Percentiles rank a stretch among this genome's conserved stretches.
Evolutionary conservation across 1,140 invertebrate species (phyloP).

Genomic region (Chymomyza costata): DNA sequence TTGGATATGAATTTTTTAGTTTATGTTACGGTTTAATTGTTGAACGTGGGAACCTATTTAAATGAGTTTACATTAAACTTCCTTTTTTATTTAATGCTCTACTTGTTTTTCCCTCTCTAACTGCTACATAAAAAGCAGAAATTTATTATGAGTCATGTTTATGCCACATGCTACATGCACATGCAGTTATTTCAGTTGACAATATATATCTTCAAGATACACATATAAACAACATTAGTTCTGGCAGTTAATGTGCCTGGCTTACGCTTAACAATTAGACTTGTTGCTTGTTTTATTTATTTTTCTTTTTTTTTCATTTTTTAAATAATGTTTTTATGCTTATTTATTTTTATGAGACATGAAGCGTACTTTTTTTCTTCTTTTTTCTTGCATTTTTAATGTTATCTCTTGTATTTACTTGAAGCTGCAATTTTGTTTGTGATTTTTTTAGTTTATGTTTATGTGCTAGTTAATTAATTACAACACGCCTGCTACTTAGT

Average conservation of each 20-base stretch:
- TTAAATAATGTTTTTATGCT: slow-evolving; percentile 33
- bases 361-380: no score
- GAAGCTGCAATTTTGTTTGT: slow-evolving; percentile 4
- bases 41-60: slow-evolving; percentile 65
- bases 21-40: slow-evolving; percentile 58
- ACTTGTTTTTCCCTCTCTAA: not conserved
- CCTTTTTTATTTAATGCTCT: no score
- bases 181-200: slow-evolving; percentile 15
- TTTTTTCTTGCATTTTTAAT: slow-evolving; percentile 11
- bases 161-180: slow-evolving; percentile 9
- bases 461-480: slow-evolving; percentile 58
- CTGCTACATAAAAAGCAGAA: slow-evolving; percentile 16
- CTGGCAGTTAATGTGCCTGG: slow-evolving; percentile 46
- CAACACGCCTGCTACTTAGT: slow-evolving; percentile 59
- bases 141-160: slow-evolving; percentile 30
- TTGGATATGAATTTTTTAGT: slow-evolving; percentile 16
- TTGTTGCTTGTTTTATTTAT: no score
- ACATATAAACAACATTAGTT: slow-evolving; percentile 24
- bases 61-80: slow-evolving; percentile 31
- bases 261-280: slow-evolving; percentile 67
- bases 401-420: slow-evolving; percentile 18
- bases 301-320: no score
- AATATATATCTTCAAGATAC: slow-evolving; percentile 40
- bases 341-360: slow-evolving; percentile 28
- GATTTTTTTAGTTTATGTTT: slow-evolving; percentile 39